These are phyloP conservation scores for Maconellicoccus hirsutus DNA, from an alignment of 1,140 invertebrate species.

Conservation along the genomic window DNA sequence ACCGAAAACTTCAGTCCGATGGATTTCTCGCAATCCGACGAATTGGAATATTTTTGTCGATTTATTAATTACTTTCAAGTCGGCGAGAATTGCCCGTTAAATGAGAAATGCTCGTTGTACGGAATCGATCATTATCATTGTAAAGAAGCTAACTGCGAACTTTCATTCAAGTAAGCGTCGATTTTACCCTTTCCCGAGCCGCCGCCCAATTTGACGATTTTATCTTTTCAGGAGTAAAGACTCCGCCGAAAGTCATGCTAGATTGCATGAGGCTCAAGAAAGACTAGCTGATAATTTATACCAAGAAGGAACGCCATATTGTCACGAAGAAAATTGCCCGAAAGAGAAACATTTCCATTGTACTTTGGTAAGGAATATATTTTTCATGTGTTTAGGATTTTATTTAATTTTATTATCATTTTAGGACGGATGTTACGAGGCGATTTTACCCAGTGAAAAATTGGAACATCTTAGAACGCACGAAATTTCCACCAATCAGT, in stretches of 20 bases:
- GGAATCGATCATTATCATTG: slow-evolving; percentile 72
- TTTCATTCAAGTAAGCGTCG: slow-evolving; percentile 51
- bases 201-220: not conserved
- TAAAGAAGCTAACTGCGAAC: slow-evolving; percentile 49
- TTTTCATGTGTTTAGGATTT: no score
- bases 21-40: slow-evolving; percentile 6
- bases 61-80: slow-evolving; percentile 2
- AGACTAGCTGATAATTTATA: slow-evolving; percentile 71
- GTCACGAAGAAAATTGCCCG: slow-evolving; percentile 55
- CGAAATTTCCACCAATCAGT: slow-evolving; percentile 47
- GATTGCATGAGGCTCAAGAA: slow-evolving; percentile 76
- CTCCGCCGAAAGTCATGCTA: slow-evolving; percentile 69
- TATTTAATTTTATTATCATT: not conserved
- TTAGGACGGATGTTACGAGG: slow-evolving; percentile 75
- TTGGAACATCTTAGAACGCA: slow-evolving; percentile 86
- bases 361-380: slow-evolving; percentile 47
- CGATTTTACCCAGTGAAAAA: slow-evolving; percentile 69
- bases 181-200: no score
- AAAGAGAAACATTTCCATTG: slow-evolving; percentile 82
- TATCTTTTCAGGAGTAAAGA: slow-evolving; percentile 40
- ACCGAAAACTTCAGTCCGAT: slow-evolving; percentile 13
- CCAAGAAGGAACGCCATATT: slow-evolving; percentile 44
- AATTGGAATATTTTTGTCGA: not conserved
- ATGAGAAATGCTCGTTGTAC: slow-evolving; percentile 50
- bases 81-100: not conserved